These are phyloP conservation scores for Eristalis arbustorum DNA, from an alignment of 2,888 invertebrate species.

Conservation along the genomic window DNA sequence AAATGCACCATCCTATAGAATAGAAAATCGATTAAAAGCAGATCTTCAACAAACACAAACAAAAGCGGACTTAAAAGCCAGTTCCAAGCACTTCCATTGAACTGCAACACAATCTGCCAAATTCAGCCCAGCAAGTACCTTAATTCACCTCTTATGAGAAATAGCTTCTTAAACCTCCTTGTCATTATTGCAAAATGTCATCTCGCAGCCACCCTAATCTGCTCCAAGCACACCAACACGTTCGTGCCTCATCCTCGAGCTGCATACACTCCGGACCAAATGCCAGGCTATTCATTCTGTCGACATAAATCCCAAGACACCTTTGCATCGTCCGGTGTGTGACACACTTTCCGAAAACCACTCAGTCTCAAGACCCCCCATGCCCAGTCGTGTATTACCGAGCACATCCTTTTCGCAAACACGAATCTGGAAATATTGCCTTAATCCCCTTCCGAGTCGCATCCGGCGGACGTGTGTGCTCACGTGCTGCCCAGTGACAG, in stretches of 20 bases:
- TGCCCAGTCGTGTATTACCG: neutral
- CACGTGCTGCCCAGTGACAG: neutral
- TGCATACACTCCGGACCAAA: neutral
- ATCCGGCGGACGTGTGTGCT: neutral
- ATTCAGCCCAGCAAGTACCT: neutral
- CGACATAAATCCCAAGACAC: neutral
- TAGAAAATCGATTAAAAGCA: too few relatives aligned
- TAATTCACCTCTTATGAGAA: neutral
- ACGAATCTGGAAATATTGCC: constrained; percentile 1
- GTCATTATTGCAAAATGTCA: neutral
- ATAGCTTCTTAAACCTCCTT: neutral
- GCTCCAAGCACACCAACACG: neutral
- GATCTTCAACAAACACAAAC: too few relatives aligned
- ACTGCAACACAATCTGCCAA: neutral
- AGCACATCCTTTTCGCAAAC: neutral
- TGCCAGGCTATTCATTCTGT: neutral
- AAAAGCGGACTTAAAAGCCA: too few relatives aligned
- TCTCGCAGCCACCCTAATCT: neutral
- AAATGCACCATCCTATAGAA: too few relatives aligned
- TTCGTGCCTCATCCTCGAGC: neutral
- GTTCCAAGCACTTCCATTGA: neutral
- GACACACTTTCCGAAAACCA: neutral
- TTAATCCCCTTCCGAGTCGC: neutral
- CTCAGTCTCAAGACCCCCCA: neutral
- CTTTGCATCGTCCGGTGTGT: neutral